Conservation (phyloP, 1,140 invertebrate genomes). For the Myzus persicae region DNA sequence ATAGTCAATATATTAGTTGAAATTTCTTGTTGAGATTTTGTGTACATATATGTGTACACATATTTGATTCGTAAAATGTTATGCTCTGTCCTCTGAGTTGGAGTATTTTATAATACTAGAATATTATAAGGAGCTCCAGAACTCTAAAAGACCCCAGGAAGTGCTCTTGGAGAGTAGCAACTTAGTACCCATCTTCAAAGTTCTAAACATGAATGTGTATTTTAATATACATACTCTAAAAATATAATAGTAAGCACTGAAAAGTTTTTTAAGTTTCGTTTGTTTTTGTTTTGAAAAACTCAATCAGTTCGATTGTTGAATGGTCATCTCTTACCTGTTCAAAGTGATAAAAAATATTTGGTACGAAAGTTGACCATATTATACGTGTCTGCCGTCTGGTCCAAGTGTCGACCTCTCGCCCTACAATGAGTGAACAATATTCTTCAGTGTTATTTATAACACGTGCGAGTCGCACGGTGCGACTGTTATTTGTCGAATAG, state of each 20-base stretch:
- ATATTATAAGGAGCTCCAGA: not conserved
- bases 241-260: not conserved
- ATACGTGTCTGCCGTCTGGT: not conserved
- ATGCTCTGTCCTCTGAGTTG: not conserved
- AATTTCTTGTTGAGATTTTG: not conserved
- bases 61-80: not conserved
- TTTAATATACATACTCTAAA: not conserved
- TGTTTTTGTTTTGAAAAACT: not conserved
- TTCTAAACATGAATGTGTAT: not conserved
- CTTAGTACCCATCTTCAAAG: no score
- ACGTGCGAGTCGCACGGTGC: no score
- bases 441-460: not conserved
- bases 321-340: not conserved
- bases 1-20: not conserved
- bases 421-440: not conserved
- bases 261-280: not conserved
- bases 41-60: not conserved
- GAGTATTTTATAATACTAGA: no score
- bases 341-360: not conserved
- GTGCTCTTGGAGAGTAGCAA: not conserved
- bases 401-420: not conserved
- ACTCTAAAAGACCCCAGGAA: not conserved
- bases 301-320: not conserved
- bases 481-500: not conserved
- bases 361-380: not conserved